These are phyloP conservation scores for Heliopora coerulea DNA, from an alignment of 92 coral and sea anemone genomes.

Conservation along the genomic window DNA sequence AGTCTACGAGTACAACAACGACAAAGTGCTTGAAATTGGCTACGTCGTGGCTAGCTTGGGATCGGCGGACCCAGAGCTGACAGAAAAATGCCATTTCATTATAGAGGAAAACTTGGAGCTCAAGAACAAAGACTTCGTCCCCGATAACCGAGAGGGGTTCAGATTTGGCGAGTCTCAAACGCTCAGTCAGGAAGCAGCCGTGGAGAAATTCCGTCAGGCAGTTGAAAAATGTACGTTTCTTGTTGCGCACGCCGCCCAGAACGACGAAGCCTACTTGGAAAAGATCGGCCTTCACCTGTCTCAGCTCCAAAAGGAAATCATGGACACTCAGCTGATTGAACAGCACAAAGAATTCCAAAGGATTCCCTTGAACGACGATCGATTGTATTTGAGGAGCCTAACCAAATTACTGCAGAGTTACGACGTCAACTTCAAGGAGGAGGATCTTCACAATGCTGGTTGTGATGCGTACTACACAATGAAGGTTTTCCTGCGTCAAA, in stretches of 20 bases:
- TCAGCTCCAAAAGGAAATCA: constrained; percentile 39
- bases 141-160: constrained; percentile 62
- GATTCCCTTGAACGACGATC: constrained; percentile 40
- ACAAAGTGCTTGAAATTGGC: constrained; percentile 64
- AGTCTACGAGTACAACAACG: constrained; percentile 60
- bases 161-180: constrained; percentile 59
- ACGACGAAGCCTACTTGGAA: constrained; percentile 49
- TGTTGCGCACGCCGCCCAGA: constrained; percentile 59
- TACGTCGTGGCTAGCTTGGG: constrained; percentile 45
- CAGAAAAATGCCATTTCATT: constrained; percentile 53
- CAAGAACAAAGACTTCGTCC: constrained; percentile 47
- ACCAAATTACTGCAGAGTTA: constrained; percentile 43
- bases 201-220: constrained; percentile 48
- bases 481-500: constrained; percentile 51
- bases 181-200: constrained; percentile 57
- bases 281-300: constrained; percentile 2
- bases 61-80: constrained; percentile 12
- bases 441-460: constrained; percentile 61
- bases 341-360: not conserved
- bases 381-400: constrained; percentile 44
- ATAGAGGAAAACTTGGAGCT: constrained; percentile 50
- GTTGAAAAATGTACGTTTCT: constrained; percentile 46
- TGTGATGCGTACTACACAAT: constrained; percentile 67
- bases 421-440: constrained; percentile 36
- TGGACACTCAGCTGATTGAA: constrained; percentile 67